phyloP scores from a whole-genome alignment of 92 coral and sea anemone species.

The Nematostella vectensis region DNA sequence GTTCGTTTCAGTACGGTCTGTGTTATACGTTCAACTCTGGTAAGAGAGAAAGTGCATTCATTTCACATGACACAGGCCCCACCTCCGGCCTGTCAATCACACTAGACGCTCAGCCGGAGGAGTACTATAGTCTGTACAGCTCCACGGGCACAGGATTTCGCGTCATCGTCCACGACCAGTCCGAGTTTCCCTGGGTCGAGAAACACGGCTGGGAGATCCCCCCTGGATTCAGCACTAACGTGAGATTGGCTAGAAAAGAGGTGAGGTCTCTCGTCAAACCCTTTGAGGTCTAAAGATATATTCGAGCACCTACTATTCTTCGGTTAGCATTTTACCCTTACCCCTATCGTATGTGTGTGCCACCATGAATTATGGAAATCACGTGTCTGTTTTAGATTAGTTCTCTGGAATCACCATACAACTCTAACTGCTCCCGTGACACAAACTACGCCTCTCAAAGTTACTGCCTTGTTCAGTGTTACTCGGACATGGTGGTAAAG shows the following conservation, averaged over 20 bases:
- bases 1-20: slow-evolving; percentile 42
- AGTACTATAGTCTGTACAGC: slow-evolving; percentile 57
- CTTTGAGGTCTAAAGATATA: background rate
- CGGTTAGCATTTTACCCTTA: too few species aligned
- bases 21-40: slow-evolving; percentile 62
- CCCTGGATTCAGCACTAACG: slow-evolving; percentile 40
- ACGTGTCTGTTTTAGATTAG: slow-evolving; percentile 2
- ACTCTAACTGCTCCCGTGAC: slow-evolving; percentile 20
- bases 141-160: slow-evolving; percentile 45
- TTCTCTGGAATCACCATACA: slow-evolving; percentile 29
- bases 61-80: slow-evolving; percentile 18
- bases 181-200: slow-evolving; percentile 33
- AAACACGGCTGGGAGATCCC: slow-evolving; percentile 29
- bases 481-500: slow-evolving; percentile 20
- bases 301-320: too few species aligned
- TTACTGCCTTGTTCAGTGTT: slow-evolving; percentile 37
- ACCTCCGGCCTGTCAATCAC: slow-evolving; percentile 18
- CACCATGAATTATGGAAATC: background rate
- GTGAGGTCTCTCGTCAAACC: slow-evolving; percentile 18
- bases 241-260: slow-evolving; percentile 31
- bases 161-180: slow-evolving; percentile 43
- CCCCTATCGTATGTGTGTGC: too few species aligned
- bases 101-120: slow-evolving; percentile 49
- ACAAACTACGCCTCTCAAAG: slow-evolving; percentile 14
- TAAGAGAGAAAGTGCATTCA: slow-evolving; percentile 4